These are phyloP conservation scores for Drosophila birchii DNA, from an alignment of 2,888 invertebrate species.

Conservation along the genomic window DNA sequence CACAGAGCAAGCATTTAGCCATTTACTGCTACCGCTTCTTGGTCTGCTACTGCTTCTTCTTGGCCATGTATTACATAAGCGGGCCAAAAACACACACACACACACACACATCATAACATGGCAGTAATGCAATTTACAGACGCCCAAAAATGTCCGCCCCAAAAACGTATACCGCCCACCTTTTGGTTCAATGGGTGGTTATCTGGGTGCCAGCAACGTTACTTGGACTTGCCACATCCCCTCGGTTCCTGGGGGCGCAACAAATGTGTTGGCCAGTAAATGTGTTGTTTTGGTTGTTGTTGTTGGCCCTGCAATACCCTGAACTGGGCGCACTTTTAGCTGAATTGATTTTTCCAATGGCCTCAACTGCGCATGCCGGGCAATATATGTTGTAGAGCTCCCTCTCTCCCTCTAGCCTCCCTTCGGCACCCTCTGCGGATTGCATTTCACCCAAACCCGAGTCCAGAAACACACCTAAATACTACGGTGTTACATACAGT, in stretches of 20 bases:
- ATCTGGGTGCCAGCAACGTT: slow-evolving; percentile 40
- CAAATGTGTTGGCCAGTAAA: slow-evolving; percentile 77
- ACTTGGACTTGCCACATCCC: slow-evolving; percentile 52
- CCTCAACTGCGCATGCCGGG: slow-evolving; percentile 77
- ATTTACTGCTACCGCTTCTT: slow-evolving; percentile 19
- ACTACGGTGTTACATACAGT: slow-evolving; percentile 16
- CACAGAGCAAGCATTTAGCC: slow-evolving; percentile 7
- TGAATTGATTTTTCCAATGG: slow-evolving; percentile 81
- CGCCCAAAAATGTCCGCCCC: slow-evolving; percentile 33
- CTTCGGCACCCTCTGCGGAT: slow-evolving; percentile 16
- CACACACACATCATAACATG: slow-evolving; percentile 22
- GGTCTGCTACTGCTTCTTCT: slow-evolving; percentile 14
- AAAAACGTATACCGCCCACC: slow-evolving; percentile 16
- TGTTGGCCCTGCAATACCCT: slow-evolving; percentile 54
- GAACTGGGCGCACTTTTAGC: slow-evolving; percentile 80
- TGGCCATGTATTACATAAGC: slow-evolving; percentile 65
- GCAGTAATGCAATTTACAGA: slow-evolving; percentile 78
- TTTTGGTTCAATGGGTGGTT: slow-evolving; percentile 22
- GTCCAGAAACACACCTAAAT: background rate
- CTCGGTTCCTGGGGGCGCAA: slow-evolving; percentile 61
- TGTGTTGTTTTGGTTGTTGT: slow-evolving; percentile 25
- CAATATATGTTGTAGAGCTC: slow-evolving; percentile 35
- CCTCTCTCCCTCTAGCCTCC: slow-evolving; percentile 8
- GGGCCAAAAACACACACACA: slow-evolving; percentile 19
- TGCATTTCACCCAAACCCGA: slow-evolving; percentile 48